These are phyloP conservation scores for Cynaeus angustus DNA, from an alignment of 2,888 invertebrate species.

Conservation along the genomic window DNA sequence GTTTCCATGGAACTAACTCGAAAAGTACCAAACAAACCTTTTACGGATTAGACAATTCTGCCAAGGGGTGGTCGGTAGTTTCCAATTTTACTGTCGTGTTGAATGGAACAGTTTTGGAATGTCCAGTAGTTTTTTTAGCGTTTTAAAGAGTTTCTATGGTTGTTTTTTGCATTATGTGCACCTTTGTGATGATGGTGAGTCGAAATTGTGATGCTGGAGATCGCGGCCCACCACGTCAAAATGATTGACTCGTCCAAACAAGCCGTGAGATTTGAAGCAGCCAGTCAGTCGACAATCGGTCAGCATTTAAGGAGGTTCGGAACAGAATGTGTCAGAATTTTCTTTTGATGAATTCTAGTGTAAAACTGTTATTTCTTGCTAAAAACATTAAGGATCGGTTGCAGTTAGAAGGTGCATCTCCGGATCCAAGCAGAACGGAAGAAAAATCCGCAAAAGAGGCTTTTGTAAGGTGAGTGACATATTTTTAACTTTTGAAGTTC, in stretches of 20 bases:
- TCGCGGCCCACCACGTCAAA: slow-evolving; percentile 10
- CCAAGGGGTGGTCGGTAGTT: slow-evolving; percentile 28
- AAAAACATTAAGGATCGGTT: slow-evolving; percentile 64
- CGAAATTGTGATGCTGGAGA: slow-evolving; percentile 2
- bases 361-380: slow-evolving; percentile 66
- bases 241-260: slow-evolving; percentile 71
- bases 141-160: too few relatives aligned
- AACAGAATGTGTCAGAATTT: slow-evolving; percentile 72
- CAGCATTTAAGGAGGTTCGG: slow-evolving; percentile 69
- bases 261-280: slow-evolving; percentile 70
- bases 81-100: neutral
- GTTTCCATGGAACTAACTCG: slow-evolving; percentile 22
- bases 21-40: slow-evolving; percentile 39
- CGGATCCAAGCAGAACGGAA: slow-evolving; percentile 61
- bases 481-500: slow-evolving; percentile 63
- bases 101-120: too few relatives aligned
- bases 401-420: slow-evolving; percentile 62
- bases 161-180: neutral
- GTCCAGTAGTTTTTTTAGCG: too few relatives aligned
- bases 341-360: slow-evolving; percentile 69
- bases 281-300: slow-evolving; percentile 72
- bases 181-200: neutral
- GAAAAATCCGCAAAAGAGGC: slow-evolving; percentile 64
- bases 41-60: slow-evolving; percentile 31
- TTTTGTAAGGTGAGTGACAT: slow-evolving; percentile 71